Evolutionary conservation across 2,113 vertebrate genomes (phyloP).

Genomic region (Pseudopodoces humilis): DNA sequence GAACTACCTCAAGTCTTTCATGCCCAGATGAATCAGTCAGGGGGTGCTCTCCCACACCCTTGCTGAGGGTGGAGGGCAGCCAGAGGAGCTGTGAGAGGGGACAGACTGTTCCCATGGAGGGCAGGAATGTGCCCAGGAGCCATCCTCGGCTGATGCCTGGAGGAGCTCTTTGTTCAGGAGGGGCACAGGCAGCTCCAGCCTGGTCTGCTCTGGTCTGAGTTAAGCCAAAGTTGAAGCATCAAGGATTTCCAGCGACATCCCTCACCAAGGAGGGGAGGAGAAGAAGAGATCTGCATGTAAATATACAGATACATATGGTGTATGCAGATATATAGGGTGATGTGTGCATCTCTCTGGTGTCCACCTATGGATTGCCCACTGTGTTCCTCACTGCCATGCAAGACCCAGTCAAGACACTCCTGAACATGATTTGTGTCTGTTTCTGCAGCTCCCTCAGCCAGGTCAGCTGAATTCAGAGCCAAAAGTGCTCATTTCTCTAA

Average conservation of each 20-base stretch:
- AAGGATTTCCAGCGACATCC: neutral
- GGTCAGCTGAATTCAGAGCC: neutral
- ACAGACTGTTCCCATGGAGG: fast-evolving
- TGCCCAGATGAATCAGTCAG: fast-evolving
- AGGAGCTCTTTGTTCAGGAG: neutral
- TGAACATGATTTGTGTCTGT: neutral
- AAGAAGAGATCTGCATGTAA: neutral
- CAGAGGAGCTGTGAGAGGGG: neutral
- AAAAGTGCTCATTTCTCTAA: fast-evolving
- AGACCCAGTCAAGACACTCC: neutral
- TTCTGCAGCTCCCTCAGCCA: neutral
- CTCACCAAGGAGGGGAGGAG: neutral
- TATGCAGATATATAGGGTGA: fast-evolving
- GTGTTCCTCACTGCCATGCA: neutral
- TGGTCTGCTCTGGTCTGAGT: neutral
- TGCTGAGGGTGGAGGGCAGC: neutral
- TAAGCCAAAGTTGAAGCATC: neutral
- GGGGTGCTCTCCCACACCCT: neutral
- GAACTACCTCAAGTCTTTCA: neutral
- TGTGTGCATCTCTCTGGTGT: neutral
- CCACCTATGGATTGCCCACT: fast-evolving
- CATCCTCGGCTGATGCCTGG: neutral
- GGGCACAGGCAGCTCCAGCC: neutral
- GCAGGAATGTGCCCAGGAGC: neutral
- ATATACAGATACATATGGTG: fast-evolving